Conservation (phyloP, 1,140 invertebrate genomes). For the Drosophila repletoides region DNA sequence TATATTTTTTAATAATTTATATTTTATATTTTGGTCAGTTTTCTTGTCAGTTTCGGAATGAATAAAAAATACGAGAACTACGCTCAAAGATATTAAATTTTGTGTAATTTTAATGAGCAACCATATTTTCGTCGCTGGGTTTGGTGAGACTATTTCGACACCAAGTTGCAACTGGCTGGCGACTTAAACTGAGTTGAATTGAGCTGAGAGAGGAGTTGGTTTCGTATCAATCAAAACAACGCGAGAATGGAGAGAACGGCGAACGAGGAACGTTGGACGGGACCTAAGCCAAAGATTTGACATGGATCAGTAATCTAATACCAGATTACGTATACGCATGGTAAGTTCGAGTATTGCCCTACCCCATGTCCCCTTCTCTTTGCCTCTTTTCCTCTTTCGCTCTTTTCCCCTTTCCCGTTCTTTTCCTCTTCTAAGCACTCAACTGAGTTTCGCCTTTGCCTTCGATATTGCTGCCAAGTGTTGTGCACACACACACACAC, state of each 20-base stretch:
- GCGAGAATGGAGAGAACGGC: constrained; percentile 20
- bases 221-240: constrained; percentile 80
- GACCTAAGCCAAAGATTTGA: constrained; percentile 82
- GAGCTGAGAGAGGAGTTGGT: too few species aligned
- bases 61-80: too few species aligned
- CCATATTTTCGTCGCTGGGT: too few species aligned
- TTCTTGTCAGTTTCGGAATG: too few species aligned
- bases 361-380: neutral
- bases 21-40: too few species aligned
- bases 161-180: constrained; percentile 8
- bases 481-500: constrained; percentile 33
- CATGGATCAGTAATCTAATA: constrained; percentile 83
- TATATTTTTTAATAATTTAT: too few species aligned
- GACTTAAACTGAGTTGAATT: neutral
- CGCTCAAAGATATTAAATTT: too few species aligned
- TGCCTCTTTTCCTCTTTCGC: neutral
- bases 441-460: constrained; percentile 8
- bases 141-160: too few species aligned
- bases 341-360: constrained; percentile 53
- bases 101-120: too few species aligned
- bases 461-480: constrained; percentile 21
- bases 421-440: neutral
- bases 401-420: neutral
- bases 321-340: constrained; percentile 82
- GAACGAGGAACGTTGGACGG: constrained; percentile 15